phyloP scores from a whole-genome alignment of 2,113 vertebrate genomes.

The Tauraco erythrolophus region DNA sequence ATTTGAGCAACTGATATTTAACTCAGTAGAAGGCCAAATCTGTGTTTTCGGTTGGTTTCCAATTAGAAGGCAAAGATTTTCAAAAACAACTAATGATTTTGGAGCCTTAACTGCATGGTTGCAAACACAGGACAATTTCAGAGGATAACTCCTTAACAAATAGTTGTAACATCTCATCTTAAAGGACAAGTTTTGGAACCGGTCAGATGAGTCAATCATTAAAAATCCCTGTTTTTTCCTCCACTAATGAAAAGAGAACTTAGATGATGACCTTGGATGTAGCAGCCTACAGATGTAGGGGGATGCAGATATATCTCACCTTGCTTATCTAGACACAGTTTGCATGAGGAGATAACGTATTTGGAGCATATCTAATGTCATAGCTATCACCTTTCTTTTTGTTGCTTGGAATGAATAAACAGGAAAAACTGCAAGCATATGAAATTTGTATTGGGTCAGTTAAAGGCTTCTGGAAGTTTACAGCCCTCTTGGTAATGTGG shows the following conservation, averaged over 20 bases:
- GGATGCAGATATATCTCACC: background rate
- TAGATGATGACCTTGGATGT: background rate
- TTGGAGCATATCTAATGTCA: background rate
- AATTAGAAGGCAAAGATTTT: background rate
- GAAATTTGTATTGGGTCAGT: background rate
- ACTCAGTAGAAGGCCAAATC: background rate
- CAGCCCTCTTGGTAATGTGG: background rate
- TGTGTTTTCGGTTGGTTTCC: background rate
- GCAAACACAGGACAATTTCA: background rate
- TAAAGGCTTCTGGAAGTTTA: background rate
- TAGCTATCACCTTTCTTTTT: background rate
- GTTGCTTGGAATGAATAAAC: background rate
- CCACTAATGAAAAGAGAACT: background rate
- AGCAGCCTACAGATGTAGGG: background rate
- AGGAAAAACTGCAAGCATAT: background rate
- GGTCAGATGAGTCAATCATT: background rate
- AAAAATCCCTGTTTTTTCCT: background rate
- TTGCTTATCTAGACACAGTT: background rate
- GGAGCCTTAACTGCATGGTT: background rate
- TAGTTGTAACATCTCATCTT: background rate
- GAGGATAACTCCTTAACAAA: background rate
- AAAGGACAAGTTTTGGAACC: background rate
- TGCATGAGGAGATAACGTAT: background rate
- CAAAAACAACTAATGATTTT: background rate
- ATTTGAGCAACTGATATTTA: background rate